Conservation (phyloP, 2,888 invertebrate species). For the Diadegma fenestrale region DNA sequence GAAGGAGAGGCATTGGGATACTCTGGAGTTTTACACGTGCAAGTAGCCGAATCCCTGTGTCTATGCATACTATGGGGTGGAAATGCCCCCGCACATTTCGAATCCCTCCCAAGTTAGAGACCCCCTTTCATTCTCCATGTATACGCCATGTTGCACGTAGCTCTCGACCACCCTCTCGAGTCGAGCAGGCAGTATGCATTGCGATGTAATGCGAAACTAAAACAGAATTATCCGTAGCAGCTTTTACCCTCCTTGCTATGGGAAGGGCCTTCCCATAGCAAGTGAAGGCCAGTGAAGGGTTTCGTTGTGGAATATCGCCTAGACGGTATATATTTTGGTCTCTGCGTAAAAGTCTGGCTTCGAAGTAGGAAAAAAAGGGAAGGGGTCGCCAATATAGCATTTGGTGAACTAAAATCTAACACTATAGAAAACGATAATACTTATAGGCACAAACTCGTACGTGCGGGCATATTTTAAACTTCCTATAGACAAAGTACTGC, state of each 20-base stretch:
- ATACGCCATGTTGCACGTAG: conserved; percentile 43
- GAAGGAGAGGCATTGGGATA: conserved; percentile 7
- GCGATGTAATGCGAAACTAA: conserved; percentile 83
- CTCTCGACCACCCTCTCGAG: conserved; percentile 54
- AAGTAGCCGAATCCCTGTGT: conserved; percentile 33
- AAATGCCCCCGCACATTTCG: conserved; percentile 33
- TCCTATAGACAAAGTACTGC: conserved; percentile 1
- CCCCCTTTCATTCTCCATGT: conserved; percentile 30
- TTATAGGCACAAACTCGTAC: conserved; percentile 32
- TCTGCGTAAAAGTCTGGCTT: conserved; percentile 13
- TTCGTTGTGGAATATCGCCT: conserved; percentile 22
- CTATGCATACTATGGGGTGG: conserved; percentile 44
- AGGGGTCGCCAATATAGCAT: background rate
- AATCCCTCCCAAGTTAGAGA: conserved; percentile 32
- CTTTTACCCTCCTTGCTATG: conserved; percentile 69
- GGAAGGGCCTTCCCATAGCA: too few species aligned
- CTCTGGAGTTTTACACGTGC: conserved; percentile 59
- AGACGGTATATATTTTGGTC: background rate
- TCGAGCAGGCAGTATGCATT: conserved; percentile 74
- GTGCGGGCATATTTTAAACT: conserved; percentile 50
- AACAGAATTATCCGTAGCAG: conserved; percentile 81
- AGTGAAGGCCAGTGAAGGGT: conserved; percentile 61
- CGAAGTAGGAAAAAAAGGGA: background rate
- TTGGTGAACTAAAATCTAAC: conserved; percentile 39
- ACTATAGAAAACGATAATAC: conserved; percentile 42